phyloP scores from a whole-genome alignment of 2,797 vertebrate species.

The Dallia pectoralis region DNA sequence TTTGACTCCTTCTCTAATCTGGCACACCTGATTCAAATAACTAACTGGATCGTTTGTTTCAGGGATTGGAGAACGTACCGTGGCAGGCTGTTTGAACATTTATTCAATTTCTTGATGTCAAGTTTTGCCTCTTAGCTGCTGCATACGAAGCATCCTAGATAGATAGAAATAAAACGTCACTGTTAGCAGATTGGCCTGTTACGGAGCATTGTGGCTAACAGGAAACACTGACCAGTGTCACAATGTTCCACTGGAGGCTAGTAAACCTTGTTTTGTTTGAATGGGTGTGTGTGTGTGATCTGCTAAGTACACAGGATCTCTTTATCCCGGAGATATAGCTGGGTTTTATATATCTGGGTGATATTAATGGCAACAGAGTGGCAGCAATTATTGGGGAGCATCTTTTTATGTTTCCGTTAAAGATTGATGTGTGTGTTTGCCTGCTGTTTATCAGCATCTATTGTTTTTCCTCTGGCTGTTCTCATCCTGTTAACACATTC shows the following conservation, averaged over 20 bases:
- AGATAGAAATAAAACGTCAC: not conserved
- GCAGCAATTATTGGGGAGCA: not conserved
- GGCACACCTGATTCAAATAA: too few relatives aligned
- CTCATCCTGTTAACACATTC: constrained; percentile 1
- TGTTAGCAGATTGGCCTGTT: not conserved
- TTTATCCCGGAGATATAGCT: constrained; percentile 3
- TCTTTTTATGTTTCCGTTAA: constrained; percentile 5
- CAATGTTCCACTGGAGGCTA: not conserved
- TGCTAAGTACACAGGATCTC: not conserved
- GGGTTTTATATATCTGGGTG: constrained; percentile 11
- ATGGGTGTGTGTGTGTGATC: constrained; percentile 14
- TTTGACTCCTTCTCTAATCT: too few relatives aligned
- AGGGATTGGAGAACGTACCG: too few relatives aligned
- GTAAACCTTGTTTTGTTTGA: not conserved
- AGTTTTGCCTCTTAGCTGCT: too few relatives aligned
- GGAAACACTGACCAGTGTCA: not conserved
- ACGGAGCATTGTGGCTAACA: not conserved
- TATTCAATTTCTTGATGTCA: too few relatives aligned
- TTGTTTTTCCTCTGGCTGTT: constrained; percentile 4
- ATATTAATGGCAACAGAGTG: constrained; percentile 8
- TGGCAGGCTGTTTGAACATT: too few relatives aligned
- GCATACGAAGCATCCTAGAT: not conserved
- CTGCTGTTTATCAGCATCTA: constrained; percentile 1
- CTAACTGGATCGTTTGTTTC: too few relatives aligned
- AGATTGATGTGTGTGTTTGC: constrained; percentile 1